These are phyloP conservation scores for Bufo gargarizans DNA, from an alignment of 2,113 vertebrate species.

Conservation along the genomic window DNA sequence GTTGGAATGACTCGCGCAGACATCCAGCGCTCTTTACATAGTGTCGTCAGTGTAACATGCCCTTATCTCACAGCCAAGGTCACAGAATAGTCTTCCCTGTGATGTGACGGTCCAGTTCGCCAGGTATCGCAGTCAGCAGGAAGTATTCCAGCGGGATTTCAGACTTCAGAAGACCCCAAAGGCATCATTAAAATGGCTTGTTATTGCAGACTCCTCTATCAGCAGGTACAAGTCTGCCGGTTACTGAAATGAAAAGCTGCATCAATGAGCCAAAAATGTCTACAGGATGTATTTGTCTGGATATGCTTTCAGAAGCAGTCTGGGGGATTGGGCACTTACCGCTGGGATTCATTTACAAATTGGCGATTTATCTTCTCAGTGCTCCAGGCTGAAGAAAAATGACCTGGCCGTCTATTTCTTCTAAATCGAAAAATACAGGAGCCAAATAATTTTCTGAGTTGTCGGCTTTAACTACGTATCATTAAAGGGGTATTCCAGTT, in stretches of 20 bases:
- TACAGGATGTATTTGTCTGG: too few species aligned
- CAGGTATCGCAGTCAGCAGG: not conserved
- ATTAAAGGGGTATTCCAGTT: too few species aligned
- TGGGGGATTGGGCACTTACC: too few species aligned
- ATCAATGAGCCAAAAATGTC: not conserved
- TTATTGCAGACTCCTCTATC: not conserved
- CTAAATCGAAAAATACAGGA: too few species aligned
- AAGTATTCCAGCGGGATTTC: not conserved
- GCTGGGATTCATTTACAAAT: too few species aligned
- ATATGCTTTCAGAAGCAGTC: too few species aligned
- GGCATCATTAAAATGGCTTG: not conserved
- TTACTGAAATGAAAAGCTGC: too few species aligned
- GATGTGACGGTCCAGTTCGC: not conserved
- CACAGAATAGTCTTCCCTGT: not conserved
- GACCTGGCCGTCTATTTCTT: too few species aligned
- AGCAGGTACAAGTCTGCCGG: not conserved
- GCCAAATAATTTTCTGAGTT: too few species aligned
- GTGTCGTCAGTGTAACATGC: slow-evolving; percentile 9
- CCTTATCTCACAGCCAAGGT: not conserved
- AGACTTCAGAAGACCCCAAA: not conserved
- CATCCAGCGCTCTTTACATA: not conserved
- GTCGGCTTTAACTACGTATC: too few species aligned
- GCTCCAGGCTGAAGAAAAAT: too few species aligned
- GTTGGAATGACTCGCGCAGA: not conserved
- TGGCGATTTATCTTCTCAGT: too few species aligned